phyloP scores from a whole-genome alignment of 2,797 vertebrate species.

The Clangula hyemalis region DNA sequence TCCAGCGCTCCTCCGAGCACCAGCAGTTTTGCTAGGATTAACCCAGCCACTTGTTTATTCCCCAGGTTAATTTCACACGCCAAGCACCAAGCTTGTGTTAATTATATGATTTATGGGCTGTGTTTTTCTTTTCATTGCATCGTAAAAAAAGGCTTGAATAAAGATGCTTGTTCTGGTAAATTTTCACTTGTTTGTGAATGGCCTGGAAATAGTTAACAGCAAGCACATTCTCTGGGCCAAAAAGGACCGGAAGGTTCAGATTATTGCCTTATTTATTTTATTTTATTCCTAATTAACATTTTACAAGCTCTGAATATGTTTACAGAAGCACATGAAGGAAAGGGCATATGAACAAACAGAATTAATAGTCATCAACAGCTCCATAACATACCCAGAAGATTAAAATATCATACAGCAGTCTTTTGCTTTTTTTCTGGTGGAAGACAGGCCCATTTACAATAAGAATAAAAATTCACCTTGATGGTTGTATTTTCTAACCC shows the following conservation, averaged over 20 bases:
- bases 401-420: neutral
- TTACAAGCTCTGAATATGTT: constrained; percentile 67
- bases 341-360: constrained; percentile 40
- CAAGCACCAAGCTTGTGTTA: constrained; percentile 55
- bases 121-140: constrained; percentile 53
- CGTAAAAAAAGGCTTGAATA: constrained; percentile 50
- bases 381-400: neutral
- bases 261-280: constrained; percentile 60
- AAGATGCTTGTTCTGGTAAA: constrained; percentile 42
- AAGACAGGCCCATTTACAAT: neutral
- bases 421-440: neutral
- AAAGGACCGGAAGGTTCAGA: constrained; percentile 26
- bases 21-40: neutral
- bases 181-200: constrained; percentile 32
- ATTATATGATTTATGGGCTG: constrained; percentile 60
- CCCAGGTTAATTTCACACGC: constrained; percentile 63
- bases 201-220: constrained; percentile 53
- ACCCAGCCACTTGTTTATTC: constrained; percentile 60
- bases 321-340: constrained; percentile 39
- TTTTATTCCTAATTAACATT: constrained; percentile 71
- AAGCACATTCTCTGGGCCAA: neutral
- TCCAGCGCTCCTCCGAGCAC: neutral
- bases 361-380: neutral
- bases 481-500: neutral
- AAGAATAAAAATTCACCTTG: neutral